These are phyloP conservation scores for Illadopsis cleaveri DNA, from an alignment of 2,113 vertebrate species.

Conservation along the genomic window DNA sequence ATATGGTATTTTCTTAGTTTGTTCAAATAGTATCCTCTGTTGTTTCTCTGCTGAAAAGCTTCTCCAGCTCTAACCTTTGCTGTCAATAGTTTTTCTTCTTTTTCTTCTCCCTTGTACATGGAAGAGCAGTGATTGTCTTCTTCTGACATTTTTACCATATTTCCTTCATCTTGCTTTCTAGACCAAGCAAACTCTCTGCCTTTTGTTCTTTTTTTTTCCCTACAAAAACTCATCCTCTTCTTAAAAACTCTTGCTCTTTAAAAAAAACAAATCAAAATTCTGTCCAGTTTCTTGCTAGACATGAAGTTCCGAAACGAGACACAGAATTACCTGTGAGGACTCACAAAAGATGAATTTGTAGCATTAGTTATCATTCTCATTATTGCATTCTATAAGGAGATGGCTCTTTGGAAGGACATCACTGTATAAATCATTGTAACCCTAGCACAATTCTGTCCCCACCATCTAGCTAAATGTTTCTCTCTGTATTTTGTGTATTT, in stretches of 20 bases:
- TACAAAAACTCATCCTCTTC: rapidly evolving
- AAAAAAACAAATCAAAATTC: not conserved
- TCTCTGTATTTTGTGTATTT: not conserved
- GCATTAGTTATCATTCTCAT: not conserved
- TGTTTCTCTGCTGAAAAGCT: not conserved
- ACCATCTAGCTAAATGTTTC: not conserved
- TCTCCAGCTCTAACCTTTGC: not conserved
- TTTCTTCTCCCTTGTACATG: not conserved
- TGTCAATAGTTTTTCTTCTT: not conserved
- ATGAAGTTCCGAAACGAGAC: not conserved
- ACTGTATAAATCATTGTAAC: not conserved
- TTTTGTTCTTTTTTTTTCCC: not conserved
- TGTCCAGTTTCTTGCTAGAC: not conserved
- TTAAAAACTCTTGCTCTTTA: not conserved
- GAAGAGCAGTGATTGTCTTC: not conserved
- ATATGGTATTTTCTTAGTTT: not conserved
- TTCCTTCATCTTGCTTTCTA: not conserved
- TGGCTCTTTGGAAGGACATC: not conserved
- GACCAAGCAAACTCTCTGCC: not conserved
- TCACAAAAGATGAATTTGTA: not conserved
- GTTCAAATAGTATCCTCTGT: not conserved
- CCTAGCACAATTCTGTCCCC: not conserved
- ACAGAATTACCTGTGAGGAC: not conserved
- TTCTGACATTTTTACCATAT: not conserved
- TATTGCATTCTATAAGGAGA: not conserved